A percentile compares a stretch with the other conserved stretches of the same genome.
phyloP scores from a whole-genome alignment of 2,797 vertebrate species.

The Darevskia mixta region DNA sequence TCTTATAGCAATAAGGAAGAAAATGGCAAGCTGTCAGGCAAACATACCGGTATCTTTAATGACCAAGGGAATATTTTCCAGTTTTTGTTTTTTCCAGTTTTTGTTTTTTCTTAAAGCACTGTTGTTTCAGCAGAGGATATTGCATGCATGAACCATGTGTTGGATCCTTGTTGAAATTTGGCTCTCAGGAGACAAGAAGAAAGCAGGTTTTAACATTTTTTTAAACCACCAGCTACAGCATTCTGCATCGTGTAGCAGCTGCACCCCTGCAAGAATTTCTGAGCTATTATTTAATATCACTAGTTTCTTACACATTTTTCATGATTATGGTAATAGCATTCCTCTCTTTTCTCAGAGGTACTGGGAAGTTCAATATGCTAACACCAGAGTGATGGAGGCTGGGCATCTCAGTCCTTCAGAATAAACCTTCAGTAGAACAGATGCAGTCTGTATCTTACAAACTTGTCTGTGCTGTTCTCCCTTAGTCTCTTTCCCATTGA shows the following conservation, averaged over 20 bases:
- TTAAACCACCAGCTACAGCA: background rate
- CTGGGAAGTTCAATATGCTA: background rate
- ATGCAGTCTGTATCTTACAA: background rate
- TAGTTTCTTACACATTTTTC: background rate
- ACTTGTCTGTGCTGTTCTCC: background rate
- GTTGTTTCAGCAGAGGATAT: background rate
- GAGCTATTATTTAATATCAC: background rate
- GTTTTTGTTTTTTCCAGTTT: background rate
- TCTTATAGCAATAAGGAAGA: background rate
- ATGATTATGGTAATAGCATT: background rate
- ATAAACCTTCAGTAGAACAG: background rate
- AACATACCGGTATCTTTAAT: background rate
- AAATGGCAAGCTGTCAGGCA: background rate
- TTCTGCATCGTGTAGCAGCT: too few species aligned
- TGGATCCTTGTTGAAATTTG: background rate
- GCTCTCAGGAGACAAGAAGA: background rate
- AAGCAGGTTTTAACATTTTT: background rate
- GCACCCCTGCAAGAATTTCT: background rate
- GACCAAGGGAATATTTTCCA: background rate
- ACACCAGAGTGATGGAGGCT: background rate
- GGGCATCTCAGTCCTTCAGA: background rate
- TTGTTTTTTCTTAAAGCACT: background rate
- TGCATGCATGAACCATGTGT: background rate
- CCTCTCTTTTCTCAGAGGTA: background rate
- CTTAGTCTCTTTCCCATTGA: background rate